Percentiles rank a stretch among this genome's conserved stretches.
Conservation (phyloP, 2,797 vertebrate genomes). For the Phoebastria nigripes region DNA sequence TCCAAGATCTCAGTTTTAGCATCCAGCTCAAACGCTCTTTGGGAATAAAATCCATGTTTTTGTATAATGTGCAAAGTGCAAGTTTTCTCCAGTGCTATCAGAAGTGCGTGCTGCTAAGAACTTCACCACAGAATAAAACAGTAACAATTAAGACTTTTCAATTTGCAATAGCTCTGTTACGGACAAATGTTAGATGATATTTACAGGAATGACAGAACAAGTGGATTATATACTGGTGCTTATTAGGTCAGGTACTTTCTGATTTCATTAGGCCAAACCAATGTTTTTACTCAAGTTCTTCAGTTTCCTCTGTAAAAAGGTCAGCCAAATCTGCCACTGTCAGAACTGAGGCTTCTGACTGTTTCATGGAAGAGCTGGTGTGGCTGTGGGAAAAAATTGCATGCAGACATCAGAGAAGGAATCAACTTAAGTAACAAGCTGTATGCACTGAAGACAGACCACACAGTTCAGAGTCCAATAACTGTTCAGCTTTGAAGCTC, state of each 20-base stretch:
- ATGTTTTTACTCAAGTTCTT: constrained; percentile 77
- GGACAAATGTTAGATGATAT: neutral
- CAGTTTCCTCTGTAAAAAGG: constrained; percentile 91
- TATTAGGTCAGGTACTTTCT: neutral
- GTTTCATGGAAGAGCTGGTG: constrained; percentile 88
- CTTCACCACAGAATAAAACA: neutral
- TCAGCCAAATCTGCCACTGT: constrained; percentile 94
- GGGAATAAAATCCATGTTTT: constrained; percentile 59
- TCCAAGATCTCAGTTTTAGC: neutral
- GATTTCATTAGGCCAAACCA: neutral
- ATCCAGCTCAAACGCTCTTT: constrained; percentile 53
- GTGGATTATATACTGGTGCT: neutral
- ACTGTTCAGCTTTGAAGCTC: neutral
- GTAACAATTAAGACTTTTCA: neutral
- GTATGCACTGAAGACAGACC: neutral
- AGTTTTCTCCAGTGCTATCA: constrained; percentile 48
- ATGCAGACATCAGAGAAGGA: neutral
- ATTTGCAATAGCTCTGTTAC: neutral
- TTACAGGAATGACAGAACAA: constrained; percentile 23
- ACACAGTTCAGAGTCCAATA: neutral
- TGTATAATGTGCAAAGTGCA: constrained; percentile 66
- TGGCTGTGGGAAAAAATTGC: constrained; percentile 77
- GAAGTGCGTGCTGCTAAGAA: constrained; percentile 40
- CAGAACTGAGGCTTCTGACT: constrained; percentile 92
- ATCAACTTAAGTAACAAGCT: neutral